Conservation (phyloP, 2,888 invertebrate genomes). For the Geophilus truncorum region DNA sequence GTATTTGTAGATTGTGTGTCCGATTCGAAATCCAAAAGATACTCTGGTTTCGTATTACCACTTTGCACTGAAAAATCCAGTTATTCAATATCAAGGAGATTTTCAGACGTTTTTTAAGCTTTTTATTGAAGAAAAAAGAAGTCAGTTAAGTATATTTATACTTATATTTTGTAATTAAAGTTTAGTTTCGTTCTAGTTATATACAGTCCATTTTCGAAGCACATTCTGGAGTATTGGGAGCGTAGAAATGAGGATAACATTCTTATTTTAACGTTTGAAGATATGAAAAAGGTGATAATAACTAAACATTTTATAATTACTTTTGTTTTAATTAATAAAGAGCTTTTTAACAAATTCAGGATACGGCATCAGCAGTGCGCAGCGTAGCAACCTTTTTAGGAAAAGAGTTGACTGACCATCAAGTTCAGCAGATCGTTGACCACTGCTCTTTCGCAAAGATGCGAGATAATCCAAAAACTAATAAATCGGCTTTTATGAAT, state of each 20-base stretch:
- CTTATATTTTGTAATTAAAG: not conserved
- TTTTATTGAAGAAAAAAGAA: constrained; percentile 14
- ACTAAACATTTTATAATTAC: not conserved
- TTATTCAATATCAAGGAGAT: not conserved
- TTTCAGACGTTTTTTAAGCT: constrained; percentile 14
- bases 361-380: constrained; percentile 61
- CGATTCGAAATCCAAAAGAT: constrained; percentile 80
- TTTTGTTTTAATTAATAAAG: not conserved
- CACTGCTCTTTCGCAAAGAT: constrained; percentile 52
- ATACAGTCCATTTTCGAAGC: constrained; percentile 73
- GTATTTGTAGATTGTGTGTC: constrained; percentile 71
- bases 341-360: constrained; percentile 47
- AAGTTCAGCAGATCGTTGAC: constrained; percentile 62
- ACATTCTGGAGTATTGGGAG: constrained; percentile 70
- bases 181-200: constrained; percentile 54
- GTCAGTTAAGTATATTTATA: not conserved
- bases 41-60: constrained; percentile 75
- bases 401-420: constrained; percentile 60
- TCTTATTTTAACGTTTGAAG: constrained; percentile 73
- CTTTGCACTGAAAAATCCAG: not conserved
- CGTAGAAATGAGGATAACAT: constrained; percentile 62
- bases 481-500: not conserved
- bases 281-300: constrained; percentile 60
- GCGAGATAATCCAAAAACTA: not conserved
- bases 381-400: constrained; percentile 68